A percentile compares a stretch with the other conserved stretches of the same genome.
These are phyloP conservation scores for Sebastes matsubarae DNA, from an alignment of 2,797 vertebrate species.

Conservation along the genomic window DNA sequence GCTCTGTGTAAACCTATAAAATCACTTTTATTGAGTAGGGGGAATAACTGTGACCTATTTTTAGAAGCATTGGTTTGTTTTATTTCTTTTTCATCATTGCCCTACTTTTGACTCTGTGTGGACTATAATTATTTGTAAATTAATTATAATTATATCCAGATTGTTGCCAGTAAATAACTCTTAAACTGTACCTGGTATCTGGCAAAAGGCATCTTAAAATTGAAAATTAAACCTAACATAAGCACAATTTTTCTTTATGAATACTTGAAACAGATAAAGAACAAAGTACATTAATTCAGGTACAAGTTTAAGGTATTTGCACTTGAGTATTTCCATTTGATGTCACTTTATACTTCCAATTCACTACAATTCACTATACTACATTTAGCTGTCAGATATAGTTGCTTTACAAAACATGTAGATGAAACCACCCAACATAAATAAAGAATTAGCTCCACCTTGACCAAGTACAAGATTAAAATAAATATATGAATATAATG, in stretches of 20 bases:
- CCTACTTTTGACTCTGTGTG: neutral
- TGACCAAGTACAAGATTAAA: neutral
- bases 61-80: rapidly evolving
- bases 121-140: neutral
- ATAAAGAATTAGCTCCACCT: neutral
- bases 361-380: neutral
- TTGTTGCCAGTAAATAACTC: neutral
- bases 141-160: neutral
- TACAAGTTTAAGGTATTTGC: neutral
- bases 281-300: neutral
- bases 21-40: neutral
- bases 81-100: neutral
- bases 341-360: neutral
- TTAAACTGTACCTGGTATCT: neutral
- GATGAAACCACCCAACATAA: neutral
- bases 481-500: neutral
- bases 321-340: neutral
- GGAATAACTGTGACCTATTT: neutral
- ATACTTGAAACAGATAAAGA: neutral
- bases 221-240: neutral
- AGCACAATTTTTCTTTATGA: neutral
- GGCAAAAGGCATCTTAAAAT: neutral
- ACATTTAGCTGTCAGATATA: neutral
- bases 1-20: constrained; percentile 35
- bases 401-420: neutral